Conservation (phyloP, 1,140 invertebrate species). For the Eubasilissa regina region DNA sequence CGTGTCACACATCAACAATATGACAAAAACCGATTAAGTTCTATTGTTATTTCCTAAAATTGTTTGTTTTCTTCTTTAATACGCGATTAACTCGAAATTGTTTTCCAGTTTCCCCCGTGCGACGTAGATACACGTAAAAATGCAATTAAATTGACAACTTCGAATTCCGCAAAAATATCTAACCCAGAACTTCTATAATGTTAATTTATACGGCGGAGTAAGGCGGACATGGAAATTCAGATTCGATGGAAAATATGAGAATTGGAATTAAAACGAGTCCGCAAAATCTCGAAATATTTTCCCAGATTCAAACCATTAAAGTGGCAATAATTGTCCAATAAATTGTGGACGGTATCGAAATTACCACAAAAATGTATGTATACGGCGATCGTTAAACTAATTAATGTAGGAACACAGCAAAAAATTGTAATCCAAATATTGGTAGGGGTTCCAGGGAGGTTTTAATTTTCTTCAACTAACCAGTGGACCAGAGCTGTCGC, state of each 20-base stretch:
- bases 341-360: constrained; percentile 47
- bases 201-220: neutral
- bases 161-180: too few species aligned
- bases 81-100: too few species aligned
- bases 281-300: constrained; percentile 28
- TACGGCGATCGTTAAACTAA: constrained; percentile 40
- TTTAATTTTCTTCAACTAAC: constrained; percentile 1
- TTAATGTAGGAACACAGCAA: constrained; percentile 29
- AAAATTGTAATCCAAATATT: constrained; percentile 18
- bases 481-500: neutral
- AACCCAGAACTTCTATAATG: neutral
- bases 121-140: too few species aligned
- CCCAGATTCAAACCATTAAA: constrained; percentile 44
- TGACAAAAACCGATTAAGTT: too few species aligned
- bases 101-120: too few species aligned
- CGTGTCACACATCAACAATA: too few species aligned
- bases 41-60: too few species aligned
- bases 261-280: constrained; percentile 20
- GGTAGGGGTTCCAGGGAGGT: neutral
- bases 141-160: too few species aligned
- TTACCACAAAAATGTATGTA: constrained; percentile 36
- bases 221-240: neutral
- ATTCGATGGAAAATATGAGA: constrained; percentile 29
- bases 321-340: constrained; percentile 52
- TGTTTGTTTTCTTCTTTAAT: too few species aligned